phyloP scores from a whole-genome alignment of 2,797 vertebrate genomes.

The Tympanoctomys barrerae region DNA sequence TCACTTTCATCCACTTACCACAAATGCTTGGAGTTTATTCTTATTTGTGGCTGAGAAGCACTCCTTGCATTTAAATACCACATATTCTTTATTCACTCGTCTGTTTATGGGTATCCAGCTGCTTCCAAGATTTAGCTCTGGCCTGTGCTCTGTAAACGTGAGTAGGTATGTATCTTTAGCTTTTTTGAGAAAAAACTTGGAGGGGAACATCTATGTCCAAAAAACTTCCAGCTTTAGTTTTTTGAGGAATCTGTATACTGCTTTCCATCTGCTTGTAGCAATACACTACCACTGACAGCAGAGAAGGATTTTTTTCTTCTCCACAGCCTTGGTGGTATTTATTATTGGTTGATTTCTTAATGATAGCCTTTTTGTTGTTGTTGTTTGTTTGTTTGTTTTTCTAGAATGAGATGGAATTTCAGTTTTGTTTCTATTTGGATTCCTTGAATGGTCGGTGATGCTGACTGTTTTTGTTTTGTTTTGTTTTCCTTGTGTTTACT shows the following conservation, averaged over 20 bases:
- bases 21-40: background rate
- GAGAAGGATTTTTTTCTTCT: background rate
- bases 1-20: background rate
- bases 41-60: background rate
- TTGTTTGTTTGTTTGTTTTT: no score
- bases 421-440: background rate
- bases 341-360: background rate
- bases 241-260: background rate
- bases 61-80: background rate
- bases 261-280: background rate
- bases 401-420: background rate
- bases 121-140: background rate
- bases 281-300: background rate
- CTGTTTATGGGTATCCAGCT: background rate
- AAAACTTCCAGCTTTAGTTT: background rate
- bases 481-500: background rate
- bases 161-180: background rate
- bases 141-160: background rate
- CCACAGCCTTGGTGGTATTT: background rate
- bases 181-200: background rate
- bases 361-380: background rate
- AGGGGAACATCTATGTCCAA: background rate
- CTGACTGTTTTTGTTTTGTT: background rate
- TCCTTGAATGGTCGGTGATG: background rate
- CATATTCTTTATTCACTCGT: background rate